Base-by-base conservation (phyloP, 2,888 invertebrate species). In the Myopa testacea region DNA sequence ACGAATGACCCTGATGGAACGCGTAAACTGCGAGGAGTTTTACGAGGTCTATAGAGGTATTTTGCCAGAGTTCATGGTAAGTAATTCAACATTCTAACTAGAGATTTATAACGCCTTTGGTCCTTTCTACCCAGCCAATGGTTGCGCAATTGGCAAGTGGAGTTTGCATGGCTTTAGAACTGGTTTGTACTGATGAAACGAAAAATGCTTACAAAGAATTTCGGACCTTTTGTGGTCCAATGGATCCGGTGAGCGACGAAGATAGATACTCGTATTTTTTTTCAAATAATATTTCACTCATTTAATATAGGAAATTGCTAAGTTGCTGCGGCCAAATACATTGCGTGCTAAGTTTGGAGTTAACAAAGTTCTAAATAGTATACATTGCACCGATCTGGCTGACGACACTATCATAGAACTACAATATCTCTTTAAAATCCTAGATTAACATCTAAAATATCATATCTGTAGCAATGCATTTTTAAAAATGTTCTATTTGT, bases 21-120 rank as follows among this genome's bases (percentile, higher is more conserved):
- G 93, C 80, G 92, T 93, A 0, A 95, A 96, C 87, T 96, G 96
- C 6, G 95, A 96, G 83, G 97, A 98, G 87, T 98, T 98, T 90
- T 93, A 95, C 85, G 97, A 98, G 90, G 94, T 98, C 4, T 98
- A 98, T 88, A 96, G 96, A 87, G 97, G 96, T 2, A 95, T 96
- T 74, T 91, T 96, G 58, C 92, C 93, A 1, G 95, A 96, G 84
- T 95, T 93, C 86, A 91, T 92, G 87, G 94, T 94, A 85, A 84
- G 88, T 84, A 26, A 71, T 52, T 52, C 19, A 8, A 75, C 1
- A 8, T 12, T 19, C 63, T 52, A 40, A 52, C 26, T 68, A 62
- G 34, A 50, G 4, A 60, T 52, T 37, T 5, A 52, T 65, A 68
- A 58, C 55, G 26, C 26, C 26, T 26, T 1, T 26, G 26, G 26